Base-by-base conservation (phyloP, 2,113 vertebrate genomes). In the Willisornis vidua region DNA sequence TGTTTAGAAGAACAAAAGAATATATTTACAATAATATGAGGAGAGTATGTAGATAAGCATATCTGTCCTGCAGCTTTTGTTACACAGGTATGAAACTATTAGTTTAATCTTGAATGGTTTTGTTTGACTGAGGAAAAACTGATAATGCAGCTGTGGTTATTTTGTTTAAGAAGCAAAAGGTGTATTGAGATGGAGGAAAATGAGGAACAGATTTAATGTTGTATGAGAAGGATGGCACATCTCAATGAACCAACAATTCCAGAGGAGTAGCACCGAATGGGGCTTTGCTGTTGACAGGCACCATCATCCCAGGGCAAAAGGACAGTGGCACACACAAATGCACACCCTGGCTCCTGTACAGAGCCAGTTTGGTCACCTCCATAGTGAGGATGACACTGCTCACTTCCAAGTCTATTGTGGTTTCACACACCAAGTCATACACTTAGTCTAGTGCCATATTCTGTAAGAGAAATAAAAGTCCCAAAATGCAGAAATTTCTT, bases 131-230 rank as follows among this genome's bases (percentile, higher is more conserved):
- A 80, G 79, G 63, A 86, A 91, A 85, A 88, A 66, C n/a, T 88
- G 78, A 33, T 68, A 37, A 78, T 43, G 55, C n/a, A 85, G 29
- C 54, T 55, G 41, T 48, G 67, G 37, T 62, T 84, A 58, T 91
- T 89, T 74, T 80, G 14, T 90, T 94, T 54, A 81, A 91, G 87
- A 94, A 70, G 78, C 75, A 73, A 94, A 95, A 90, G 46, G 57
- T 93, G 39, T 91, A 55, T 59, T 86, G 81, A 93, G 72, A 81
- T 85, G 52, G 65, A 67, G 39, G 73, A 89, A 95, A 93, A 95
- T 74, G 87, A 95, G 90, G 82, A 89, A 72, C 74, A 35, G 76
- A 85, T 85, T 95, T 90, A 94, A 95, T 79, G 58, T 93, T 90
- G 77, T 84, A 39, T 85, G 70, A 1, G 4, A 89, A 87, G 39